These are phyloP conservation scores for Leptoclinus maculatus DNA, from an alignment of 2,797 vertebrate genomes.

Conservation along the genomic window DNA sequence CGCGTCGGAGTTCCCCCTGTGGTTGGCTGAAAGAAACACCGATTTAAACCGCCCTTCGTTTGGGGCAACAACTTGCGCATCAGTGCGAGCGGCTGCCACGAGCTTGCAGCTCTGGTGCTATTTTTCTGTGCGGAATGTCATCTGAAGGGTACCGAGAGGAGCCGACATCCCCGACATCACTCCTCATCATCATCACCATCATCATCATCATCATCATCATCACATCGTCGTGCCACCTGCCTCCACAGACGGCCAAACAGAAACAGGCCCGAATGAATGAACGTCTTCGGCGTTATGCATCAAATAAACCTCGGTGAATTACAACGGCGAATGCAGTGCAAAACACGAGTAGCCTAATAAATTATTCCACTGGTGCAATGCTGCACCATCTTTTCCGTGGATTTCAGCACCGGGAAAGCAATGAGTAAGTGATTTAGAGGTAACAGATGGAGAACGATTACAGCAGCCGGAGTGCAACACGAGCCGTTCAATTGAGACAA, in stretches of 20 bases:
- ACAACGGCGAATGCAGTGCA: neutral
- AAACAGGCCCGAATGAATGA: neutral
- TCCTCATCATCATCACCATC: conserved; percentile 1
- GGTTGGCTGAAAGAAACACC: conserved; percentile 26
- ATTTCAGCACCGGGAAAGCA: conserved; percentile 41
- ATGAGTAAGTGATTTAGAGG: neutral
- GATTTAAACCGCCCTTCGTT: conserved; percentile 34
- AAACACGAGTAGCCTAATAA: conserved; percentile 7
- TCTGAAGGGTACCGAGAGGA: conserved; percentile 79
- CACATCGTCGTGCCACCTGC: conserved; percentile 30
- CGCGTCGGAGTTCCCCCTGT: conserved; percentile 56
- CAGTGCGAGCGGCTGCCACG: neutral
- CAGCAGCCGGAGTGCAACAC: neutral
- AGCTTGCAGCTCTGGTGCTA: conserved; percentile 30
- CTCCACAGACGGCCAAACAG: conserved; percentile 9
- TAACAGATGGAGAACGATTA: neutral
- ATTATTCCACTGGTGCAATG: conserved; percentile 59
- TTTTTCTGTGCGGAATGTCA: conserved; percentile 76
- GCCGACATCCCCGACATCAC: conserved; percentile 40
- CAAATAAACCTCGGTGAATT: neutral
- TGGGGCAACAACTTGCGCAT: conserved; percentile 31
- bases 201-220: neutral
- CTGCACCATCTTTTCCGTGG: conserved; percentile 51
- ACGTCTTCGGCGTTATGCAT: neutral
- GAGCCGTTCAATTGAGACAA: neutral